Conservation (phyloP, 2,888 invertebrate species). For the Caenorhabditis drosophilae region DNA sequence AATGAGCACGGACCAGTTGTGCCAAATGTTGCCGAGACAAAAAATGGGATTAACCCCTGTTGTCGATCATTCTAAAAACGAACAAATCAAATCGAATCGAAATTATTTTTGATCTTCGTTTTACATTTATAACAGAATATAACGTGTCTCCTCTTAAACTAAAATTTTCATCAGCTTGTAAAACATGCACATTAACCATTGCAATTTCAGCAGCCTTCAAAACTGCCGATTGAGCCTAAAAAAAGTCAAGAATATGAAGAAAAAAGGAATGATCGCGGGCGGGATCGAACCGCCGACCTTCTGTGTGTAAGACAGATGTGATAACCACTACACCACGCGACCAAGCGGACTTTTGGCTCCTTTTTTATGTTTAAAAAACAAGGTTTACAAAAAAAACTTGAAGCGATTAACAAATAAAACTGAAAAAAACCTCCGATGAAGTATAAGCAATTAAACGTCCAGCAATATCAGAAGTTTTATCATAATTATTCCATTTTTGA, state of each 20-base stretch:
- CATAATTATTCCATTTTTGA: conserved; percentile 3
- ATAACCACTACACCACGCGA: conserved; percentile 47
- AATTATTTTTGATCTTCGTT: not conserved
- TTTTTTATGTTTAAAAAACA: too few species aligned
- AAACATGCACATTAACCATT: conserved; percentile 31
- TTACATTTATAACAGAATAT: too few species aligned
- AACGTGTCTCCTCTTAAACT: conserved; percentile 27
- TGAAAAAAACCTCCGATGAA: conserved; percentile 8
- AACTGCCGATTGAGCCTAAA: conserved; percentile 30
- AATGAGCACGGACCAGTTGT: conserved; percentile 32
- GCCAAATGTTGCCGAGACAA: conserved; percentile 30
- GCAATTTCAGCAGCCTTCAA: conserved; percentile 21
- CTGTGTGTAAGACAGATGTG: conserved; percentile 50
- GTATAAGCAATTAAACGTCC: conserved; percentile 29
- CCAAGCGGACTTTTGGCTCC: too few species aligned
- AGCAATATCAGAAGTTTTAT: conserved; percentile 9
- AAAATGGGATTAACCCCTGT: conserved; percentile 28
- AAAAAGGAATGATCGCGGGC: conserved; percentile 25
- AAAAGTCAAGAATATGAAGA: not conserved
- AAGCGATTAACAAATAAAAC: too few species aligned
- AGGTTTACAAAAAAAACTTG: not conserved
- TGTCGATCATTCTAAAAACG: conserved; percentile 9
- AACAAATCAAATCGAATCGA: not conserved
- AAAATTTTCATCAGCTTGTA: conserved; percentile 25
- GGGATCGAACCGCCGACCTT: conserved; percentile 50